These are phyloP conservation scores for Brachypteracias leptosomus DNA, from an alignment of 2,113 vertebrate genomes.

Conservation along the genomic window DNA sequence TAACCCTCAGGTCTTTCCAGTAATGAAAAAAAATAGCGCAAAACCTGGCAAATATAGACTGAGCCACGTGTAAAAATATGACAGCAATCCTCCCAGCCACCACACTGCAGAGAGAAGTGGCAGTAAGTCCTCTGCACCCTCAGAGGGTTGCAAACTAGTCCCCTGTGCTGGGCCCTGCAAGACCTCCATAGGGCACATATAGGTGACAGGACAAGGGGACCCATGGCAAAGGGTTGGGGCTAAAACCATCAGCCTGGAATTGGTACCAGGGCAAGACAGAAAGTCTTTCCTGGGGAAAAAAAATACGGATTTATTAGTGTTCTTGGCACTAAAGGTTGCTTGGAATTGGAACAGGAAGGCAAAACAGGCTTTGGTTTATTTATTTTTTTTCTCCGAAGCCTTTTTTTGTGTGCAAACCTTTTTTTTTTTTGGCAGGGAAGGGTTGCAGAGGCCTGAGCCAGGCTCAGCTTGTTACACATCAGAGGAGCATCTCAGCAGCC, in stretches of 20 bases:
- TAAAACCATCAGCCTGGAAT: fast-evolving
- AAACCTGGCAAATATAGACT: neutral
- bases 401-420: neutral
- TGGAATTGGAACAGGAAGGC: neutral
- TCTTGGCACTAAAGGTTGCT: neutral
- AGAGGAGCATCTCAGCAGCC: neutral
- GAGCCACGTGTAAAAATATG: neutral
- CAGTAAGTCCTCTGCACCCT: neutral
- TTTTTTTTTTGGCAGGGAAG: neutral
- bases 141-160: fast-evolving
- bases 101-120: fast-evolving
- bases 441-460: neutral
- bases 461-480: neutral
- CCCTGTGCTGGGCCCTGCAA: fast-evolving
- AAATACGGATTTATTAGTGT: neutral
- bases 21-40: slow-evolving; percentile 29
- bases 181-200: fast-evolving
- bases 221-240: neutral
- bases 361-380: neutral
- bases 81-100: fast-evolving
- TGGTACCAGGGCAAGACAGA: neutral
- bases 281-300: neutral
- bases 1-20: slow-evolving; percentile 24
- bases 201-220: neutral
- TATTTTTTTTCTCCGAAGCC: neutral